A percentile compares a stretch with the other conserved stretches of the same genome.
phyloP scores from a whole-genome alignment of 2,113 vertebrate genomes.

The Nothocercus nigrocapillus region DNA sequence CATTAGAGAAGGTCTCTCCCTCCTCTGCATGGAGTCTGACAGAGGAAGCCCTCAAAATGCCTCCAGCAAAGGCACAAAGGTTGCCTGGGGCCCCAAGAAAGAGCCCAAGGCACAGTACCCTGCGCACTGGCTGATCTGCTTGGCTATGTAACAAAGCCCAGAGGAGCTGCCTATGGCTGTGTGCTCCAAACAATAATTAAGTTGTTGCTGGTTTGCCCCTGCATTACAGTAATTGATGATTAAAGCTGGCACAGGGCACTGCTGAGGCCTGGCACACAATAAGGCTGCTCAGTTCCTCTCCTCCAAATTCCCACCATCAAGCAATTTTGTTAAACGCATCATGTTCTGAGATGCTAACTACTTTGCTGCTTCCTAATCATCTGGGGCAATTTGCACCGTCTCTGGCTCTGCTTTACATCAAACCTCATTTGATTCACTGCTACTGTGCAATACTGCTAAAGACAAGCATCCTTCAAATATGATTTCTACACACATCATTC shows the following conservation, averaged over 20 bases:
- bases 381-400: not conserved
- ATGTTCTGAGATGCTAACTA: constrained; percentile 4
- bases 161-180: not conserved
- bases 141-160: not conserved
- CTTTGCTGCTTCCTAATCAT: constrained; percentile 27
- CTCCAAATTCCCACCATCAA: constrained; percentile 4
- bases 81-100: fast-evolving
- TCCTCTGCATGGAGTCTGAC: fast-evolving
- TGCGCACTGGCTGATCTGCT: not conserved
- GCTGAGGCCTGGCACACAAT: not conserved
- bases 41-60: not conserved
- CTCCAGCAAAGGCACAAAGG: not conserved
- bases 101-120: not conserved
- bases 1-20: not conserved
- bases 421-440: constrained; percentile 7
- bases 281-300: not conserved
- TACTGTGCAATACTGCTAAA: not conserved
- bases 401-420: constrained; percentile 28
- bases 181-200: constrained; percentile 8
- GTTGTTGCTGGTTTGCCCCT: constrained; percentile 15
- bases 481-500: not conserved
- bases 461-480: not conserved
- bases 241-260: not conserved
- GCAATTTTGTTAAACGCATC: not conserved
- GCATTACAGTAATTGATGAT: constrained; percentile 18